Base-by-base conservation (phyloP, 2,797 vertebrate genomes). In the Galago senegalensis region DNA sequence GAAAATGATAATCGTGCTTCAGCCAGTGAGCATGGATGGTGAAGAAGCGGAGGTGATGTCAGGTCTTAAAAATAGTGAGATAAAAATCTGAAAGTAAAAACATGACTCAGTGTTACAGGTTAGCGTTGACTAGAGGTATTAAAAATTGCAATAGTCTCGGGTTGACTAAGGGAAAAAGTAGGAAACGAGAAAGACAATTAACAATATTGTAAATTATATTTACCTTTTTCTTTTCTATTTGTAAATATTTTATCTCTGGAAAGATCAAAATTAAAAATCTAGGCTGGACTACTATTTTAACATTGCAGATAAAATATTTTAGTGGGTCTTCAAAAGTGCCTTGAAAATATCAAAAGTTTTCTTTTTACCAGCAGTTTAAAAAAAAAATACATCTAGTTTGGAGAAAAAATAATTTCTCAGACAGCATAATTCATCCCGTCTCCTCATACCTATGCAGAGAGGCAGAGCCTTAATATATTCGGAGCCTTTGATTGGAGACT, bases 381-480 rank as follows among this genome's bases (percentile, higher is more conserved):
- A 97, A 97, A 97, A 97, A 97, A 97, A 73, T 86, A 94, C 80
- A 95, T 23, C 60, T 77, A n/a, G 75, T 93, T 94, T 72, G 79
- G 96, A 92, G 46, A 87, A 96, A 87, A 87, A 97, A 61, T 86
- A 97, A 90, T 95, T 98, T 98, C 96, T 98, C 73, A 94, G 97
- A 96, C 60, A 95, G 83, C 53, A 96, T 97, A 98, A 98, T 98
- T 98, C 97, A 91, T 96, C 87, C 98, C 98, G 98, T 98, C 97
- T 98, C 91, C 92, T 98, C 97, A 98, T 98, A 98, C 97, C 97
- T 98, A 98, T 98, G 97, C 29, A 11, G 27, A 97, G 96, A 97
- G 82, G 97, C 94, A 98, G 96, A 98, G 96, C 63, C 85, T 97
- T 98, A 98, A 98, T 98, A 98, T 97, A 98, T 98, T 98, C 98